These are phyloP conservation scores for Pampus argenteus DNA, from an alignment of 2,797 vertebrate genomes.

Conservation along the genomic window DNA sequence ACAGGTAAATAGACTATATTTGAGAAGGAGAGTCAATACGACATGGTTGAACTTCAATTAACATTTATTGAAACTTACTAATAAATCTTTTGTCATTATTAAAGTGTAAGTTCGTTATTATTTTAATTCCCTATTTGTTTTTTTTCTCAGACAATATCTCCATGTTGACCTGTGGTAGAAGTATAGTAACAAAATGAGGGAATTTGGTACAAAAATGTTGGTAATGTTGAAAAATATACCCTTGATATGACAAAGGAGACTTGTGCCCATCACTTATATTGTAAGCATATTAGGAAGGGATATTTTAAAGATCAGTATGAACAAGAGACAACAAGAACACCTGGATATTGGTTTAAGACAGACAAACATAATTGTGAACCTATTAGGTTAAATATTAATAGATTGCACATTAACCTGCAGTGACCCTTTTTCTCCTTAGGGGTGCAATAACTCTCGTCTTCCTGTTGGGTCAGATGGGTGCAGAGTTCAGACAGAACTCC, in stretches of 20 bases:
- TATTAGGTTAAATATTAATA: background rate
- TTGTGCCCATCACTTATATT: too few species aligned
- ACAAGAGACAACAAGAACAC: background rate
- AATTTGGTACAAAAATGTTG: background rate
- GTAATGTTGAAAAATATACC: background rate
- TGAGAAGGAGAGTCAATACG: conserved; percentile 16
- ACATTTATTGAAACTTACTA: conserved; percentile 7
- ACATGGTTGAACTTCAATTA: conserved; percentile 7
- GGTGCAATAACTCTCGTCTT: conserved; percentile 55
- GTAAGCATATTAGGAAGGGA: background rate
- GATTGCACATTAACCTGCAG: conserved; percentile 38
- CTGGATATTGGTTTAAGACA: background rate
- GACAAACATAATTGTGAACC: background rate
- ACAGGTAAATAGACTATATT: conserved; percentile 58
- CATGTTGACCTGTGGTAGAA: background rate
- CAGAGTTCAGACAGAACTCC: conserved; percentile 43
- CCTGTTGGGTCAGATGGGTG: conserved; percentile 46
- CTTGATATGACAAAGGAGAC: background rate
- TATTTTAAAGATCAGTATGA: background rate
- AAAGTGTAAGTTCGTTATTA: background rate
- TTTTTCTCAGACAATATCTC: background rate
- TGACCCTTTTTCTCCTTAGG: conserved; percentile 44
- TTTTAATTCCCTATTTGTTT: background rate
- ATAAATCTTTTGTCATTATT: background rate
- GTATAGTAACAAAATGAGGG: background rate